Evolutionary conservation across 1,140 invertebrate genomes (phyloP).

Genomic region (Cydia fagiglandana): DNA sequence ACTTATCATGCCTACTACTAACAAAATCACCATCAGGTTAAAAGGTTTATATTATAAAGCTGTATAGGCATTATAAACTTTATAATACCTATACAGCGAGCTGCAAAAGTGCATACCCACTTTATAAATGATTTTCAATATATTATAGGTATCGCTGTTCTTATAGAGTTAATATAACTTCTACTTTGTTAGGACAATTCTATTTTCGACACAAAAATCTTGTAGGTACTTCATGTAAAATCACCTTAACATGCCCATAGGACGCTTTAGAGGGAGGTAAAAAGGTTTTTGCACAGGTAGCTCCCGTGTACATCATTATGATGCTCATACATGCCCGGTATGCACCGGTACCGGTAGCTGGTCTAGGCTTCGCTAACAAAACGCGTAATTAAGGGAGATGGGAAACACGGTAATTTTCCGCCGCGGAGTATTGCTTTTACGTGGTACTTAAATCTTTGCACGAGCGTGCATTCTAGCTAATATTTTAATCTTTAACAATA

Average conservation of each 20-base stretch:
- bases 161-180: too few species aligned
- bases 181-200: background rate
- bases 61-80: too few species aligned
- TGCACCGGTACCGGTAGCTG: background rate
- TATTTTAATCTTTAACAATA: too few species aligned
- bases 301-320: slow-evolving; percentile 7
- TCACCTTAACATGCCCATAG: background rate
- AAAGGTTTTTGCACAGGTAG: background rate
- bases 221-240: background rate
- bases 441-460: background rate
- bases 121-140: too few species aligned
- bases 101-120: too few species aligned
- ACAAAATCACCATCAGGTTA: too few species aligned
- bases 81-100: too few species aligned
- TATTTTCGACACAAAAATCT: background rate
- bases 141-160: too few species aligned
- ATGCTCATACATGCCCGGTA: background rate
- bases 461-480: too few species aligned
- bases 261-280: background rate
- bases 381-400: slow-evolving; percentile 4
- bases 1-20: too few species aligned
- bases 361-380: slow-evolving; percentile 8
- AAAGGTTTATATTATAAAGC: too few species aligned
- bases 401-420: background rate
- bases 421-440: background rate